A percentile compares a stretch with the other conserved stretches of the same genome.
These are phyloP conservation scores for Xiphophorus birchmanni DNA, from an alignment of 2,797 vertebrate species.

Conservation along the genomic window DNA sequence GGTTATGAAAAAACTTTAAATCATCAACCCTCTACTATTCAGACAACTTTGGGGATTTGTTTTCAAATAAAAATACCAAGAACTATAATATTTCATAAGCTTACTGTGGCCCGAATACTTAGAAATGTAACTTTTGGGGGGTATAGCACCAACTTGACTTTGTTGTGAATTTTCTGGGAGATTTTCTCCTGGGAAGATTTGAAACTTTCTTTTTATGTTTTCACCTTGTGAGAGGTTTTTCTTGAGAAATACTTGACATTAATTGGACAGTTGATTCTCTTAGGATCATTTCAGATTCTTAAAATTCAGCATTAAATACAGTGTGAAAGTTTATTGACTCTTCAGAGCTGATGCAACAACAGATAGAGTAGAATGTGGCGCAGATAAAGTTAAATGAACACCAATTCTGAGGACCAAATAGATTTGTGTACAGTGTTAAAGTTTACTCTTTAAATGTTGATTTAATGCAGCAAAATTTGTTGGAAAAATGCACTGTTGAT, in stretches of 20 bases:
- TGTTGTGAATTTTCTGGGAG: not conserved
- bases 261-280: not conserved
- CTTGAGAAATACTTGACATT: not conserved
- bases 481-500: not conserved
- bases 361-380: not conserved
- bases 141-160: not conserved
- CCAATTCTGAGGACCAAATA: not conserved
- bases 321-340: not conserved
- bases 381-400: not conserved
- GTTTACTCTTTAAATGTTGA: not conserved
- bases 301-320: not conserved
- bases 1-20: not conserved
- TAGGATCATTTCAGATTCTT: not conserved
- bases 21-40: not conserved
- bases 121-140: not conserved
- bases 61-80: not conserved
- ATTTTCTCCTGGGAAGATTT: not conserved
- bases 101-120: not conserved
- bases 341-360: not conserved
- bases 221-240: not conserved
- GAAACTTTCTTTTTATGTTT: not conserved
- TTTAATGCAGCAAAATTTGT: not conserved
- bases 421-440: not conserved
- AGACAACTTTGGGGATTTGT: not conserved
- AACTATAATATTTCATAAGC: not conserved